These are phyloP conservation scores for Salvator merianae DNA, from an alignment of 2,113 vertebrate genomes.

Conservation along the genomic window DNA sequence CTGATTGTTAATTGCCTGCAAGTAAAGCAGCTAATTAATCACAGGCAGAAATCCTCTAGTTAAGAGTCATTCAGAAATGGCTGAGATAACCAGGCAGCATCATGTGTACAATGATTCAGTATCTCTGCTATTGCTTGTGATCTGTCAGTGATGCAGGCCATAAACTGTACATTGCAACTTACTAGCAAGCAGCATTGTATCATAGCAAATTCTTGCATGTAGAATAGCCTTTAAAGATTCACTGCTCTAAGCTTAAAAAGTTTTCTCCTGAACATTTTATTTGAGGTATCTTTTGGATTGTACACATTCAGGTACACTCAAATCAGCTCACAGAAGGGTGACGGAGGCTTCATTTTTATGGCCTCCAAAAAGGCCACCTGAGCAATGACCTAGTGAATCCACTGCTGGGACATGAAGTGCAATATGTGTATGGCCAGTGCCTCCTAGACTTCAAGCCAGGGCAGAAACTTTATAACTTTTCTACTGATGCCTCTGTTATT, in stretches of 20 bases:
- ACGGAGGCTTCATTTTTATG: too few species aligned
- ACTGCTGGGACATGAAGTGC: too few species aligned
- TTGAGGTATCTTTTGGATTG: too few species aligned
- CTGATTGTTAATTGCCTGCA: constrained; percentile 1
- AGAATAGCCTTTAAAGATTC: background rate
- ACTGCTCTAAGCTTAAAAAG: too few species aligned
- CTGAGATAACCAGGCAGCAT: background rate
- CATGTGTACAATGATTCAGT: background rate
- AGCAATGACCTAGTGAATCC: too few species aligned
- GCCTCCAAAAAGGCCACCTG: too few species aligned
- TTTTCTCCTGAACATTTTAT: background rate
- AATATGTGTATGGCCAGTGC: too few species aligned
- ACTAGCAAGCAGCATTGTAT: background rate
- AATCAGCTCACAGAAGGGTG: too few species aligned
- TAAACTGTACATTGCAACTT: background rate
- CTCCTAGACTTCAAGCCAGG: too few species aligned
- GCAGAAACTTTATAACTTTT: too few species aligned
- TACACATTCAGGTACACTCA: too few species aligned
- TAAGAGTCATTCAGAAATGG: background rate
- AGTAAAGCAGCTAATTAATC: constrained; percentile 3
- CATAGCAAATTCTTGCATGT: background rate
- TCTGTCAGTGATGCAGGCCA: background rate
- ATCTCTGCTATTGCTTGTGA: background rate
- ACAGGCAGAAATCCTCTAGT: background rate
- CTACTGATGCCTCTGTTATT: too few species aligned